Percentiles rank a stretch among this genome's conserved stretches.
Conservation (phyloP, 2,797 vertebrate species). For the Natrix natrix region DNA sequence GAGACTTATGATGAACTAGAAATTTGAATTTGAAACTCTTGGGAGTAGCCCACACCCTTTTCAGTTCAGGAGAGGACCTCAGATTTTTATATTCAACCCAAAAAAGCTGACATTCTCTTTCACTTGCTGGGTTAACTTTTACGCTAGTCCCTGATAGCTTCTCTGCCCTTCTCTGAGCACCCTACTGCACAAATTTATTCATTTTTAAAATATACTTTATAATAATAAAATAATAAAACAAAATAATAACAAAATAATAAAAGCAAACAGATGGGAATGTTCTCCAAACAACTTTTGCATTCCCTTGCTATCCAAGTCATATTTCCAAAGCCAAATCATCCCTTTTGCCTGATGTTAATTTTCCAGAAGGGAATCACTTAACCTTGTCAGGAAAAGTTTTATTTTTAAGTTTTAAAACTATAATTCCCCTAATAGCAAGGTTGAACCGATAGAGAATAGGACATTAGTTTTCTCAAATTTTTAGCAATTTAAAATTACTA, state of each 20-base stretch:
- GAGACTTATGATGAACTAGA: background rate
- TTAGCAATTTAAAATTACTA: background rate
- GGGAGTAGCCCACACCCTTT: background rate
- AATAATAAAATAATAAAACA: no score
- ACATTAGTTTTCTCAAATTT: background rate
- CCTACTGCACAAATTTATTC: background rate
- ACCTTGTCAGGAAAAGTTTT: background rate
- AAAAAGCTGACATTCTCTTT: background rate
- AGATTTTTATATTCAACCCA: background rate
- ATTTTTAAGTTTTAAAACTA: background rate
- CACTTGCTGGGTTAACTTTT: no score
- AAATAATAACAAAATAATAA: background rate
- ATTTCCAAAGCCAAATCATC: background rate
- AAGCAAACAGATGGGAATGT: background rate
- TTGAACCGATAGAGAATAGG: background rate
- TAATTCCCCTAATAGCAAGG: no score
- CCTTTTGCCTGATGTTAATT: background rate
- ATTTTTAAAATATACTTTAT: background rate
- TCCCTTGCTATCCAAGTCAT: background rate
- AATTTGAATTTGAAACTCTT: background rate
- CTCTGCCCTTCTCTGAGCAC: background rate
- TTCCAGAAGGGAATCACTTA: background rate
- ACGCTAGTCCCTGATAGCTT: background rate
- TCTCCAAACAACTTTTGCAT: background rate
- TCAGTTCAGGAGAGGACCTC: background rate